Percentiles rank a stretch among this genome's conserved stretches.
Evolutionary conservation across 37 sponge, comb jelly and placozoan species (phyloP).

Genomic region (Hexactinellida sp.): DNA sequence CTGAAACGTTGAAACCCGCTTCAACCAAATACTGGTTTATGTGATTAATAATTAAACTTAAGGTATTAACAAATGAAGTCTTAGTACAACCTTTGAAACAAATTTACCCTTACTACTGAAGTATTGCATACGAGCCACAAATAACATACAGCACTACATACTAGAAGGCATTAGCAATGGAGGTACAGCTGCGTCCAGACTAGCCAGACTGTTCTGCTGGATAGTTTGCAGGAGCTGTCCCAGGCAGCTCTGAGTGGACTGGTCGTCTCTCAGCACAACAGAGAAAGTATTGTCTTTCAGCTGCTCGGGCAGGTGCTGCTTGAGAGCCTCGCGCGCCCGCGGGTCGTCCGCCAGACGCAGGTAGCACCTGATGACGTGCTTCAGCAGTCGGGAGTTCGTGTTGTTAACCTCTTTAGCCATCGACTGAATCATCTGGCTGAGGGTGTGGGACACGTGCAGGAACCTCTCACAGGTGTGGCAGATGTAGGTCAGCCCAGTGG

Average conservation of each 20-base stretch:
- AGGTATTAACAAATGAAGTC: too few species aligned
- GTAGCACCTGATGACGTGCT: slow-evolving; percentile 93
- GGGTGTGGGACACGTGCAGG: slow-evolving; percentile 49
- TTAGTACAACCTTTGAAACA: too few species aligned
- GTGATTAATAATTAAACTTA: too few species aligned
- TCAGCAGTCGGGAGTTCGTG: slow-evolving; percentile 55
- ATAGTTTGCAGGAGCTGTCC: slow-evolving; percentile 63
- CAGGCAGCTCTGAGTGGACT: slow-evolving; percentile 85
- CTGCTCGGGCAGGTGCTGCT: slow-evolving; percentile 75
- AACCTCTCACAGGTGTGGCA: slow-evolving; percentile 96
- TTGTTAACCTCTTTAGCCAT: slow-evolving; percentile 74
- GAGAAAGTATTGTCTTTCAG: slow-evolving; percentile 79
- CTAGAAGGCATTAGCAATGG: background rate
- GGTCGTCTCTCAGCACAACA: slow-evolving; percentile 67
- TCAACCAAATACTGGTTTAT: too few species aligned
- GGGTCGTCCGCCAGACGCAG: slow-evolving; percentile 80
- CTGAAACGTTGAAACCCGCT: too few species aligned
- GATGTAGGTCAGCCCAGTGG: slow-evolving; percentile 88
- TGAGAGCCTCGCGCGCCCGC: slow-evolving; percentile 79
- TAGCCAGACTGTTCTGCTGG: background rate
- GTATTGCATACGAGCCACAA: too few species aligned
- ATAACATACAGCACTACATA: too few species aligned
- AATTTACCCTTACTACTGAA: too few species aligned
- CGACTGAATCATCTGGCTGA: slow-evolving; percentile 77
- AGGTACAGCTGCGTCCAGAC: background rate